These are phyloP conservation scores for Conus betulinus DNA, from an alignment of 1,140 invertebrate species.

Conservation along the genomic window DNA sequence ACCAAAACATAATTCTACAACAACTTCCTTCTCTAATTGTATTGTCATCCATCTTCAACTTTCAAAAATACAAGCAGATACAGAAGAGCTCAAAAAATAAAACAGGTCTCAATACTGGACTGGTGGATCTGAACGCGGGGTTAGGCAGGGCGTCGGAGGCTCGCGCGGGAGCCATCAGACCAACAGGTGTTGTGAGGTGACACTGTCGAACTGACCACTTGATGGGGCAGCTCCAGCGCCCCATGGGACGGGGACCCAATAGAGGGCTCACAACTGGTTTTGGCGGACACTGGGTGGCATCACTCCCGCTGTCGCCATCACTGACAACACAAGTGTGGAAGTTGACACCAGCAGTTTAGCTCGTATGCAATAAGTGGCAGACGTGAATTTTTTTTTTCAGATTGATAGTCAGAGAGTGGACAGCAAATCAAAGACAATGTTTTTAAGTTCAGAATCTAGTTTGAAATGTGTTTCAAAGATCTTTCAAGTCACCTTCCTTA, in stretches of 20 bases:
- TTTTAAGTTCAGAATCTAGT: too few species aligned
- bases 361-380: too few species aligned
- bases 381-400: too few species aligned
- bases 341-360: too few species aligned
- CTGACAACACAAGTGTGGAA: constrained; percentile 4
- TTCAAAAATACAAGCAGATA: too few species aligned
- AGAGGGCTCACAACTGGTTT: neutral
- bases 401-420: too few species aligned
- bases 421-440: too few species aligned
- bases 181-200: neutral
- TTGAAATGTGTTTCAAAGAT: too few species aligned
- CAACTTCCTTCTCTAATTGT: too few species aligned
- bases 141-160: neutral
- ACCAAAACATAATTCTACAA: neutral
- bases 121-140: neutral
- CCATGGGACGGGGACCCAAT: neutral
- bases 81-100: too few species aligned
- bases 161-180: neutral
- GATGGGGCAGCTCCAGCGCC: neutral
- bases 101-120: neutral
- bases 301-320: constrained; percentile 21
- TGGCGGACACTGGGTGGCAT: neutral
- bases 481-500: too few species aligned
- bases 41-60: too few species aligned
- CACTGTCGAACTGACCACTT: neutral